These are phyloP conservation scores for Grus americana DNA, from an alignment of 2,113 vertebrate genomes.

Conservation along the genomic window DNA sequence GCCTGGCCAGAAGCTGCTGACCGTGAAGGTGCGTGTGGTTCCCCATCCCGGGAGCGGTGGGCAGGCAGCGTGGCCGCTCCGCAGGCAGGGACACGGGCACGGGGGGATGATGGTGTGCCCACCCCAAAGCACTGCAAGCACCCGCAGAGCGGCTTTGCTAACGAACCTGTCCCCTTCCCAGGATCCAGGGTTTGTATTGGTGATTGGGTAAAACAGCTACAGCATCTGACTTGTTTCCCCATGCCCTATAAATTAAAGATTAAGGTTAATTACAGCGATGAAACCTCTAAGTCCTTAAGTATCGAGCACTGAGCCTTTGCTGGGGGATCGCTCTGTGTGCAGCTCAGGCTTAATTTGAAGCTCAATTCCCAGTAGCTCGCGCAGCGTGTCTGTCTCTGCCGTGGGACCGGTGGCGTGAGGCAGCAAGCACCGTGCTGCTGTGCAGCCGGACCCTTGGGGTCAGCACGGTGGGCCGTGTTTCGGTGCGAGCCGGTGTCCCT, in stretches of 20 bases:
- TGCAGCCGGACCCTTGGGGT: neutral
- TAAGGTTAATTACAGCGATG: conserved; percentile 60
- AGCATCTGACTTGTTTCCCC: conserved; percentile 1
- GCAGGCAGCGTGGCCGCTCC: accelerated
- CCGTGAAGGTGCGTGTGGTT: accelerated
- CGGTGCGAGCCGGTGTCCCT: accelerated
- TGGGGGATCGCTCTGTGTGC: accelerated
- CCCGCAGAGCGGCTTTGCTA: accelerated
- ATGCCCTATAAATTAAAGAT: conserved; percentile 55
- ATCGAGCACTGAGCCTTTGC: neutral
- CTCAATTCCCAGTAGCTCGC: accelerated
- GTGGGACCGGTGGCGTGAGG: accelerated
- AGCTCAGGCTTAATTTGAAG: neutral
- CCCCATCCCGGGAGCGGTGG: neutral
- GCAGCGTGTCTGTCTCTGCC: accelerated
- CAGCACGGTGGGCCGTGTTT: accelerated
- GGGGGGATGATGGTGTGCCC: accelerated
- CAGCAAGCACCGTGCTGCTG: neutral
- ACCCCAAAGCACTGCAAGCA: accelerated
- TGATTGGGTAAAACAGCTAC: neutral
- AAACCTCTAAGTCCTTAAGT: conserved; percentile 19
- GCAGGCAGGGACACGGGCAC: accelerated
- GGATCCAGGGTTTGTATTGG: neutral
- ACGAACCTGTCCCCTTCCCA: neutral
- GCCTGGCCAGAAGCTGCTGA: neutral